These are phyloP conservation scores for Bembecia ichneumoniformis DNA, from an alignment of 2,888 invertebrate genomes.

Conservation along the genomic window DNA sequence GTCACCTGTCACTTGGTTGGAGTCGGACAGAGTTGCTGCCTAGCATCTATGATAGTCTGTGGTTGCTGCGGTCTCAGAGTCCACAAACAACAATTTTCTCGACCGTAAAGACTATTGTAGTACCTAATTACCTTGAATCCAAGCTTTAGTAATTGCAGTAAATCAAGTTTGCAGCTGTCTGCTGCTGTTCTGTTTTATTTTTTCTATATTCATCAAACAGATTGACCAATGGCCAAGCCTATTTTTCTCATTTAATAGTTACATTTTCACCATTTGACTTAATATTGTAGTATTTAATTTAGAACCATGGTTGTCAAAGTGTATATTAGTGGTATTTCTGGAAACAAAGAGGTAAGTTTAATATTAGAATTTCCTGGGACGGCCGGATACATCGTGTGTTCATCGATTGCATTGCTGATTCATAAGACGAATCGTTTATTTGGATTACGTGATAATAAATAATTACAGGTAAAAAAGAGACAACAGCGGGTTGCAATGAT, in stretches of 20 bases:
- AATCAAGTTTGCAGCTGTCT: neutral
- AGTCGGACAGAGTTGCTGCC: too few species aligned
- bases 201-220: constrained; percentile 9
- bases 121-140: too few species aligned
- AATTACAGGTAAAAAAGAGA: constrained; percentile 90
- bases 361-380: constrained; percentile 51
- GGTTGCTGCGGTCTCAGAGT: too few species aligned
- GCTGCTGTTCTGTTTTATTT: neutral
- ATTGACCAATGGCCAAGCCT: constrained; percentile 68
- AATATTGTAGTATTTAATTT: constrained; percentile 31
- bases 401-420: constrained; percentile 49
- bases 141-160: neutral
- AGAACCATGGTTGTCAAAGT: constrained; percentile 89
- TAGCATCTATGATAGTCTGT: too few species aligned
- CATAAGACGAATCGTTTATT: constrained; percentile 39
- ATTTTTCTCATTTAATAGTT: constrained; percentile 45
- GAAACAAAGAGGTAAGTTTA: constrained; percentile 90
- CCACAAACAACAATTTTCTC: too few species aligned
- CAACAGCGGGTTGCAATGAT: constrained; percentile 95
- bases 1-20: too few species aligned
- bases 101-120: too few species aligned
- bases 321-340: constrained; percentile 92
- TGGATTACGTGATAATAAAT: constrained; percentile 46
- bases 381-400: constrained; percentile 42
- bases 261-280: constrained; percentile 37